phyloP scores from a whole-genome alignment of 2,888 invertebrate genomes.

The Leptopilina syphax region DNA sequence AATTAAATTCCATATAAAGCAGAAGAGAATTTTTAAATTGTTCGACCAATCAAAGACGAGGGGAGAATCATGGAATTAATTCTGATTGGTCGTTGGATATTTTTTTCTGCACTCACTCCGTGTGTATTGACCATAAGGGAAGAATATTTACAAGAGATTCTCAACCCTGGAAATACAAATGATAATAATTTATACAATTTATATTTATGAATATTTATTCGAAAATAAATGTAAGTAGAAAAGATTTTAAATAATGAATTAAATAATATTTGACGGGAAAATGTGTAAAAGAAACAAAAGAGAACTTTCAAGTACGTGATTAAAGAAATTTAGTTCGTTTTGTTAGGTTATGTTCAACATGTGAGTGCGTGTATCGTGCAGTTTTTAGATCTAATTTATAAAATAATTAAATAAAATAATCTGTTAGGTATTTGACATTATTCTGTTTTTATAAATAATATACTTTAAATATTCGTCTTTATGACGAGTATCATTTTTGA shows the following conservation, averaged over 20 bases:
- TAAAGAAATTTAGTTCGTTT: not conserved
- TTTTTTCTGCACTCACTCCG: not conserved
- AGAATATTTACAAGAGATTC: not conserved
- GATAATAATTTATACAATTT: not conserved
- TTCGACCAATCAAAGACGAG: not conserved
- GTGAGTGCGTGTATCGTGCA: not conserved
- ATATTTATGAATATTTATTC: not conserved
- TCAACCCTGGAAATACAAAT: slow-evolving; percentile 5
- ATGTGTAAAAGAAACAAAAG: not conserved
- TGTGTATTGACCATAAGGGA: no score
- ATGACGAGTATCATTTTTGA: no score
- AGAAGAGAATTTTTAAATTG: not conserved
- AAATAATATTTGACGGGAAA: not conserved
- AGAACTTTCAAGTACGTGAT: not conserved
- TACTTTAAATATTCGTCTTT: not conserved
- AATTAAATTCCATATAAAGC: not conserved
- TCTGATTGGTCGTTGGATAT: not conserved
- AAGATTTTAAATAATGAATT: not conserved
- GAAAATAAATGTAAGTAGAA: slow-evolving; percentile 6
- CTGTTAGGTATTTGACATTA: not conserved
- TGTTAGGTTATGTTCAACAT: not conserved
- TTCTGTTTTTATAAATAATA: not conserved
- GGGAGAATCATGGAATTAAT: not conserved
- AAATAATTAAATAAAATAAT: not conserved
- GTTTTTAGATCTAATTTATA: not conserved